phyloP scores from a whole-genome alignment of 2,797 vertebrate genomes.

The Calcarius lapponicus region DNA sequence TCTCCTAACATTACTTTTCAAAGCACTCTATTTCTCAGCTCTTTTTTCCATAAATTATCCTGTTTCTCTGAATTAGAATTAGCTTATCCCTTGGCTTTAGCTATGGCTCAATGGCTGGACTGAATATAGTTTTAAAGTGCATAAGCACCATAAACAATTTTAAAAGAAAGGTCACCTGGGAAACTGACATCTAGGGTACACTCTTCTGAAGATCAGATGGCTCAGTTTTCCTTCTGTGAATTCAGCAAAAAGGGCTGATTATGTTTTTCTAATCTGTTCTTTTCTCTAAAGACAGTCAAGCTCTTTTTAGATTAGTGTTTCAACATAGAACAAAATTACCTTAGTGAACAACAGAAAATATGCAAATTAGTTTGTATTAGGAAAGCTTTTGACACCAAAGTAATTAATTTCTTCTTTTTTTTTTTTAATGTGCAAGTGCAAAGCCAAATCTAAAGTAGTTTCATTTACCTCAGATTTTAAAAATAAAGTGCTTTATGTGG shows the following conservation, averaged over 20 bases:
- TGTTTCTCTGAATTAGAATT: background rate
- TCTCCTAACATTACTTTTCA: background rate
- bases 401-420: background rate
- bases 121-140: background rate
- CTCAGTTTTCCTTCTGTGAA: background rate
- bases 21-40: background rate
- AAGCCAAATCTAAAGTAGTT: background rate
- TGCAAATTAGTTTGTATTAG: background rate
- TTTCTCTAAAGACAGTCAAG: slow-evolving; percentile 9
- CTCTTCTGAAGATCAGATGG: background rate
- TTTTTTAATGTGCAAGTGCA: background rate
- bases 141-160: background rate
- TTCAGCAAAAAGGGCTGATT: background rate
- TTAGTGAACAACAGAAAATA: slow-evolving; percentile 19
- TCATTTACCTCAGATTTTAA: background rate
- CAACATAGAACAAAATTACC: background rate
- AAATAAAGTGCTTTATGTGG: background rate
- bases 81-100: background rate
- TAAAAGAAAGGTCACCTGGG: background rate
- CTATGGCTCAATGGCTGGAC: background rate
- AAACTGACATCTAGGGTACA: background rate
- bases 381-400: background rate
- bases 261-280: background rate
- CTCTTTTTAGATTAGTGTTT: slow-evolving; percentile 1
- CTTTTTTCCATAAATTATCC: background rate